Conservation (phyloP, 2,797 vertebrate genomes). For the Naso thynnoides region DNA sequence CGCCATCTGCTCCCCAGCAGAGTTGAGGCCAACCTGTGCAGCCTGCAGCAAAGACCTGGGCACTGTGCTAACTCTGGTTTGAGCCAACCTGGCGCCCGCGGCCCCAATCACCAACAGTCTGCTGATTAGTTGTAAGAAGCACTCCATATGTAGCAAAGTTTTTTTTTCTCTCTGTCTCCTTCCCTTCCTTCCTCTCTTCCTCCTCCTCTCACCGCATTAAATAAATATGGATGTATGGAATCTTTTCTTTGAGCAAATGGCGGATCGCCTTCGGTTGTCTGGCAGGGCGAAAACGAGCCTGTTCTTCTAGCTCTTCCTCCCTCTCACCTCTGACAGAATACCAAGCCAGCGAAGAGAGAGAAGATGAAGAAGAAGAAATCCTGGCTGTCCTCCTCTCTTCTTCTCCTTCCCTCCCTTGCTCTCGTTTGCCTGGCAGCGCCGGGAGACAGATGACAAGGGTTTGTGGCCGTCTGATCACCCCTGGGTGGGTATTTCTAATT, state of each 20-base stretch:
- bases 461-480: slow-evolving; percentile 80
- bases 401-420: slow-evolving; percentile 47
- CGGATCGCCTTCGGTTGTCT: slow-evolving; percentile 67
- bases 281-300: slow-evolving; percentile 54
- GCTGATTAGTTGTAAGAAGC: slow-evolving; percentile 99
- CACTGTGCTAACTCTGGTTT: slow-evolving; percentile 93
- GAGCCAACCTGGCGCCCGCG: slow-evolving; percentile 93
- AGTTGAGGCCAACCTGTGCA: slow-evolving; percentile 99
- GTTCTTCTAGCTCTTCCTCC: slow-evolving; percentile 53
- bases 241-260: slow-evolving; percentile 31
- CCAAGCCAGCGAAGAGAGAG: slow-evolving; percentile 59
- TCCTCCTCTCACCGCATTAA: slow-evolving; percentile 69
- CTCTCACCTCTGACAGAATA: slow-evolving; percentile 74
- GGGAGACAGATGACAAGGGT: slow-evolving; percentile 82
- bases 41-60: slow-evolving; percentile 99
- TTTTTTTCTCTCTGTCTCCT: slow-evolving; percentile 75
- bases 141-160: slow-evolving; percentile 99
- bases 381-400: slow-evolving; percentile 66
- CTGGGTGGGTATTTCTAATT: slow-evolving; percentile 80
- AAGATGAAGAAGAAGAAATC: slow-evolving; percentile 62
- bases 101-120: slow-evolving; percentile 97
- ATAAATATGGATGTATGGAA: slow-evolving; percentile 80
- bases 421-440: slow-evolving; percentile 72
- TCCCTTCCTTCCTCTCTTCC: slow-evolving; percentile 68
- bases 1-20: slow-evolving; percentile 99